A percentile compares a stretch with the other conserved stretches of the same genome.
phyloP scores from a whole-genome alignment of 2,888 invertebrate genomes.

The Serripes groenlandicus region DNA sequence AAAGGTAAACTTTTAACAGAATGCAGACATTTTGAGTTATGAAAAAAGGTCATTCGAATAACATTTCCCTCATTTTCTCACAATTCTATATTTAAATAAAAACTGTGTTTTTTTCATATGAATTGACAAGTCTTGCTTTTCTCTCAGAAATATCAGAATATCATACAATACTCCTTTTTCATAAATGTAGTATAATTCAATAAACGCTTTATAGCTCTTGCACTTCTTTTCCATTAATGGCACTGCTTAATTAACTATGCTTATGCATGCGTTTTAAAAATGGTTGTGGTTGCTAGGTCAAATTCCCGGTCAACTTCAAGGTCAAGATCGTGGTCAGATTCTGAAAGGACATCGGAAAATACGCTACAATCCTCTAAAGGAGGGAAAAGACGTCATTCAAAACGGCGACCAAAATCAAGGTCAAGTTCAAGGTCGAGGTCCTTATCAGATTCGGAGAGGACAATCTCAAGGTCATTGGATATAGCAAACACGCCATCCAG shows the following conservation, averaged over 20 bases:
- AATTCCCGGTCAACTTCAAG: constrained; percentile 34
- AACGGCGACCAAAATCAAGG: constrained; percentile 47
- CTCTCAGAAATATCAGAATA: too few relatives aligned
- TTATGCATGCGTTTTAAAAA: background rate
- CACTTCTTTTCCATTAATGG: too few relatives aligned
- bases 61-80: too few relatives aligned
- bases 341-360: constrained; percentile 10
- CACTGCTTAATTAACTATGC: background rate
- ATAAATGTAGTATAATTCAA: too few relatives aligned
- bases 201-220: too few relatives aligned
- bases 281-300: constrained; percentile 14
- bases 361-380: background rate
- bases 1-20: too few relatives aligned
- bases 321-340: constrained; percentile 49
- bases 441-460: constrained; percentile 39
- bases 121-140: too few relatives aligned
- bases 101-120: too few relatives aligned
- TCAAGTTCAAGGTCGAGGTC: constrained; percentile 40
- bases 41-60: too few relatives aligned
- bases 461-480: background rate
- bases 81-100: too few relatives aligned
- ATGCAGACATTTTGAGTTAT: too few relatives aligned
- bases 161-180: too few relatives aligned
- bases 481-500: background rate
- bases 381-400: constrained; percentile 19